Conservation (phyloP, 2,888 invertebrate species). For the Dusona sp. region DNA sequence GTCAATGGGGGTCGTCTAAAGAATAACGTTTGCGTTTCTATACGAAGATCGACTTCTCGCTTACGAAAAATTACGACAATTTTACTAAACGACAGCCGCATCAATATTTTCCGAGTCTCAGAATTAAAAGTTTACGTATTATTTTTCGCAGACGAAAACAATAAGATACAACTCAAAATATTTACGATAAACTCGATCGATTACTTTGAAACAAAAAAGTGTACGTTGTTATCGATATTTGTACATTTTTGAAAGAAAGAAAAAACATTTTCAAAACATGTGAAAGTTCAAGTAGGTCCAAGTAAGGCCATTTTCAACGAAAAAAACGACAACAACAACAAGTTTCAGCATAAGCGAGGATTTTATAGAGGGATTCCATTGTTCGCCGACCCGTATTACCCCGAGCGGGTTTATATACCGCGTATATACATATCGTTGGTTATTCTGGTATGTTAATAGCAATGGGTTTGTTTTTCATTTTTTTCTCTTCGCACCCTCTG, state of each 20-base stretch:
- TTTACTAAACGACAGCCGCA: neutral
- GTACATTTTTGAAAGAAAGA: no score
- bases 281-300: neutral
- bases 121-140: neutral
- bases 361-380: neutral
- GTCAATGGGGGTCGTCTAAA: conserved; percentile 19
- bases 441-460: conserved; percentile 59
- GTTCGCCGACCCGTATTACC: conserved; percentile 16
- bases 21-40: neutral
- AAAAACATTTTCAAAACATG: neutral
- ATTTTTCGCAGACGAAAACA: neutral
- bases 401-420: neutral
- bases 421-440: conserved; percentile 25
- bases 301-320: neutral
- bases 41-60: neutral
- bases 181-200: no score
- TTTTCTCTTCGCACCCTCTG: conserved; percentile 56
- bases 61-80: neutral
- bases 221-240: no score
- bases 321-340: neutral
- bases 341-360: neutral
- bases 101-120: neutral
- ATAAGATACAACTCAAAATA: neutral
- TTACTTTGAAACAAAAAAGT: no score
- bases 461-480: conserved; percentile 38